Evolutionary conservation across 2,888 invertebrate genomes (phyloP).

Genomic region (Cheilosia vernalis): DNA sequence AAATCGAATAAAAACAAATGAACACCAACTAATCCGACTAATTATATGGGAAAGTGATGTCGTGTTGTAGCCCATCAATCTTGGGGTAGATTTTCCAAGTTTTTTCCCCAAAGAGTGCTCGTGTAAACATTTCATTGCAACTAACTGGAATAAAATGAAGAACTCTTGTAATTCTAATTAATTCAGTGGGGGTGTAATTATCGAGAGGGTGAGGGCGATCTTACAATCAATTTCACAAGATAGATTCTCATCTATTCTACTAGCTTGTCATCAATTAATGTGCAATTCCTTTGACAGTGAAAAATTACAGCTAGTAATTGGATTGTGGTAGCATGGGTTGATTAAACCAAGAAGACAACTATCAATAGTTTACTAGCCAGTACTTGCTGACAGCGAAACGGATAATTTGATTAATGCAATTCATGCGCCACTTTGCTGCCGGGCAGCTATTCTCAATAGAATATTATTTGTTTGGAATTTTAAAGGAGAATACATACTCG

Average conservation of each 20-base stretch:
- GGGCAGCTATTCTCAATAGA: background rate
- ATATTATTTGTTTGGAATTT: conserved; percentile 27
- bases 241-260: conserved; percentile 11
- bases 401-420: conserved; percentile 24
- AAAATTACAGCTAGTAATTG: conserved; percentile 39
- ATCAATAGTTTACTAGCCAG: conserved; percentile 27
- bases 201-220: background rate
- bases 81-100: background rate
- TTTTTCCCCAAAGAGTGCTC: background rate
- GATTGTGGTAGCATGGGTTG: conserved; percentile 32
- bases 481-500: background rate
- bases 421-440: background rate
- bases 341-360: conserved; percentile 18
- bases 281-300: conserved; percentile 30
- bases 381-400: background rate
- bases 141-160: background rate
- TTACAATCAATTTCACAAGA: conserved; percentile 1
- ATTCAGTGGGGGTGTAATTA: conserved; percentile 24
- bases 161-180: conserved; percentile 6
- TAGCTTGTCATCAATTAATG: conserved; percentile 36
- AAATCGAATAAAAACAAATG: too few relatives aligned
- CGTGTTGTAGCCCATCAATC: background rate
- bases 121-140: conserved; percentile 5
- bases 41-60: background rate
- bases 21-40: background rate